Evolutionary conservation across 2,888 invertebrate genomes (phyloP).

Genomic region (Melipona bicolor): DNA sequence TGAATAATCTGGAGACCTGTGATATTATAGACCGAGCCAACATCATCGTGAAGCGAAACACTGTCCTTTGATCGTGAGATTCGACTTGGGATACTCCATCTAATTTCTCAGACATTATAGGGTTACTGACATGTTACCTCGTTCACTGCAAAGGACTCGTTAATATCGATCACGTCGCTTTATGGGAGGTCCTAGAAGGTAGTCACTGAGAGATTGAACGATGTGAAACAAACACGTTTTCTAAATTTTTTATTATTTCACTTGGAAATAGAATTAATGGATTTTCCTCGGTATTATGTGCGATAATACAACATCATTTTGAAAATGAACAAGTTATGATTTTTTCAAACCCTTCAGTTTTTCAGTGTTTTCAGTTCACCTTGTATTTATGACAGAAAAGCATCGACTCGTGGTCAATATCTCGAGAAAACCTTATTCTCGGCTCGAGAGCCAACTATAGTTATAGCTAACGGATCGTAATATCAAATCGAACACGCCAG

Average conservation of each 20-base stretch:
- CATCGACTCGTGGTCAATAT: not conserved
- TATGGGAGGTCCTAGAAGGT: not conserved
- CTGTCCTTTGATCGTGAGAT: not conserved
- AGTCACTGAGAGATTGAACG: too few species aligned
- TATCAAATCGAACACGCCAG: not conserved
- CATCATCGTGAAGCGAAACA: not conserved
- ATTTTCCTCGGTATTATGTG: too few species aligned
- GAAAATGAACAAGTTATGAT: too few species aligned
- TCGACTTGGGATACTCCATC: not conserved
- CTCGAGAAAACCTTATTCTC: not conserved
- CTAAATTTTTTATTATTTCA: too few species aligned
- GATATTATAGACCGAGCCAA: not conserved
- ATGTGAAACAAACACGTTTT: too few species aligned
- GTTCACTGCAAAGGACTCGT: slow-evolving; percentile 2
- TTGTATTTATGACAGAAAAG: not conserved
- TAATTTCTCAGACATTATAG: slow-evolving; percentile 3
- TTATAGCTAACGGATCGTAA: not conserved
- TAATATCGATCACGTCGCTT: not conserved
- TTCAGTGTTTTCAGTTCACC: too few species aligned
- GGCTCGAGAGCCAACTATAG: not conserved
- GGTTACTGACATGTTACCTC: not conserved
- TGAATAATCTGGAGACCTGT: not conserved
- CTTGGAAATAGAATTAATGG: too few species aligned
- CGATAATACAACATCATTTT: too few species aligned
- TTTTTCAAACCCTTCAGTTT: too few species aligned